Evolutionary conservation across 2,888 invertebrate species (phyloP).

Genomic region (Melieria omissa): DNA sequence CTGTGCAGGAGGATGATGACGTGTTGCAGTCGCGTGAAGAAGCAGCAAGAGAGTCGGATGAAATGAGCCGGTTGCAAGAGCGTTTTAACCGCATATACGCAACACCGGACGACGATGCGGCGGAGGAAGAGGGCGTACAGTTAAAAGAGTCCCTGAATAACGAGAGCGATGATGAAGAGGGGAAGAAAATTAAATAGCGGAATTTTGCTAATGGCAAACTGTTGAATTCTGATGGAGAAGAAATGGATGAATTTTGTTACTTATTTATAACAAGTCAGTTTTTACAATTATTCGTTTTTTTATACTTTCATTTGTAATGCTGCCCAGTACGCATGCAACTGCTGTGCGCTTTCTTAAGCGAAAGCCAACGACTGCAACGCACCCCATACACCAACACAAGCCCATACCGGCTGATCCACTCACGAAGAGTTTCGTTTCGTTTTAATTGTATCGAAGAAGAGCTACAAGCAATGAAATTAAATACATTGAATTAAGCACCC

Average conservation of each 20-base stretch:
- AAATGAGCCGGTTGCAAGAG: slow-evolving; percentile 18
- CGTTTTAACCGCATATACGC: slow-evolving; percentile 26
- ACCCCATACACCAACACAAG: too few species aligned
- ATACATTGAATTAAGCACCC: slow-evolving; percentile 17
- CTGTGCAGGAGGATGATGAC: slow-evolving; percentile 10
- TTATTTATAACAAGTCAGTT: slow-evolving; percentile 29
- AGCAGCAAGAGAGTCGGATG: slow-evolving; percentile 11
- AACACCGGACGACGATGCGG: not conserved
- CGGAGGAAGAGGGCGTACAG: not conserved
- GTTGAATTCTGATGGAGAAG: not conserved
- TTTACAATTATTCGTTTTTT: too few species aligned
- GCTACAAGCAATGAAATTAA: slow-evolving; percentile 28
- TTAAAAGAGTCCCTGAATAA: not conserved
- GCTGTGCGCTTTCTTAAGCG: too few species aligned
- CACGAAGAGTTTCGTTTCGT: not conserved
- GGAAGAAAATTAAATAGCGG: slow-evolving; percentile 16
- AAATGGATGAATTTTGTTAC: slow-evolving; percentile 27
- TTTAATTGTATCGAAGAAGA: slow-evolving; percentile 10
- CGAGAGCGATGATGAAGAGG: slow-evolving; percentile 6
- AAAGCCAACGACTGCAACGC: too few species aligned
- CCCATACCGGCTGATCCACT: too few species aligned
- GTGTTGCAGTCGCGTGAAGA: slow-evolving; percentile 1
- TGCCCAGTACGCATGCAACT: too few species aligned
- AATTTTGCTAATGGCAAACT: slow-evolving; percentile 5
- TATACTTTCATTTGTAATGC: too few species aligned